Evolutionary conservation across 2,113 vertebrate genomes (phyloP), one percentile per base, ranked within the genome.

Genomic region (Mobula hypostoma): DNA sequence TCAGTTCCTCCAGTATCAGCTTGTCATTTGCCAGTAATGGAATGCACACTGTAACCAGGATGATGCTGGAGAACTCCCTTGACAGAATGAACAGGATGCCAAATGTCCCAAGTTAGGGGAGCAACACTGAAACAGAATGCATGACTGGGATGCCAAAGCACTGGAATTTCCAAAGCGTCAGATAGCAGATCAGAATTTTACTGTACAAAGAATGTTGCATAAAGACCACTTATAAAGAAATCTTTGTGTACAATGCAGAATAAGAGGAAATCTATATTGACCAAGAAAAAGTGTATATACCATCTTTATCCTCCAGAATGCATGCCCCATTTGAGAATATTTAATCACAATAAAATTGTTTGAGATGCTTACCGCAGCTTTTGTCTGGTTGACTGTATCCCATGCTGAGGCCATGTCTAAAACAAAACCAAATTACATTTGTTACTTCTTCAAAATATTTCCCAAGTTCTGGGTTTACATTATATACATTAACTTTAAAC

Each of bases 321-420:
- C 29, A 32, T 94, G 14, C 94, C 95, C 95, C 77, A 4, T 91
- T 94, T 94, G 82, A 48, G 36, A n/a, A 21, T 61, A 94, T 70
- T 85, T 58, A 94, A 94, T n/a, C 95, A 95, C 95, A 4, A 9
- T 83, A 94, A 93, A 76, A 36, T 72, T 14, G 17, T 61, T 66
- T 94, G 11, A 29, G 94, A 93, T 96, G 98, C 99, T 98, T 97
- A 99, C 98, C 96, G 98, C 97, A 97, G 98, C 97, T 96, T 99
- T 99, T 96, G 97, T 97, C 96, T 98, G 97, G 95, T 97, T 96
- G 95, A 98, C 96, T 96, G 96, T 95, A 96, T 97, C 96, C 98
- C 98, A 98, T 95, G 96, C 96, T 96, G 96, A 95, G 94, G 97
- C 97, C 95, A 97, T 95, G 95, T 98, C 98, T 99, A 96, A 94